These are phyloP conservation scores for Solen grandis DNA, from an alignment of 1,140 invertebrate species.

Conservation along the genomic window DNA sequence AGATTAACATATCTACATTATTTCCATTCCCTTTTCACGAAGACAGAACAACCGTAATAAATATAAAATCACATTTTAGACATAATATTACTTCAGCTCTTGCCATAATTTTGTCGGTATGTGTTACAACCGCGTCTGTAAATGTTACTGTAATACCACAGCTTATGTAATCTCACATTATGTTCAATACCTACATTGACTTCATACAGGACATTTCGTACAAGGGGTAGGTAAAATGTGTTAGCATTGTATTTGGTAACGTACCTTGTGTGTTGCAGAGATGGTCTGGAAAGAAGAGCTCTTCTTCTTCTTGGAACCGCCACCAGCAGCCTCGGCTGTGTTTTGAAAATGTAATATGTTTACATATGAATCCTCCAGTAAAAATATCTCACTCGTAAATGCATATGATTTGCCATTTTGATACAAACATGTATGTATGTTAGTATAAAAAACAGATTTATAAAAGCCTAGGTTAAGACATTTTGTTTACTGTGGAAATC, in stretches of 20 bases:
- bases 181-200: too few relatives aligned
- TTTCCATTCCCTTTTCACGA: too few relatives aligned
- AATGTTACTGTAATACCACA: too few relatives aligned
- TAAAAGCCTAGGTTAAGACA: neutral
- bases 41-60: too few relatives aligned
- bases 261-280: slow-evolving; percentile 83
- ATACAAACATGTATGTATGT: neutral
- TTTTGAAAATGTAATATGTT: neutral
- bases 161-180: too few relatives aligned
- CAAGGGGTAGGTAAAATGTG: neutral
- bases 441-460: neutral
- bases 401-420: too few relatives aligned
- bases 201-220: neutral
- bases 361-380: neutral
- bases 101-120: too few relatives aligned
- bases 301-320: slow-evolving; percentile 70
- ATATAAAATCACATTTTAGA: too few relatives aligned
- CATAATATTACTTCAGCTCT: too few relatives aligned
- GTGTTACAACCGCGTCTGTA: too few relatives aligned
- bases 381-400: neutral
- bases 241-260: neutral
- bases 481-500: neutral
- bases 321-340: slow-evolving; percentile 39
- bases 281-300: slow-evolving; percentile 97
- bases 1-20: too few relatives aligned